Evolutionary conservation across 2,888 invertebrate genomes (phyloP).

Genomic region (Dermolepida albohirtum): DNA sequence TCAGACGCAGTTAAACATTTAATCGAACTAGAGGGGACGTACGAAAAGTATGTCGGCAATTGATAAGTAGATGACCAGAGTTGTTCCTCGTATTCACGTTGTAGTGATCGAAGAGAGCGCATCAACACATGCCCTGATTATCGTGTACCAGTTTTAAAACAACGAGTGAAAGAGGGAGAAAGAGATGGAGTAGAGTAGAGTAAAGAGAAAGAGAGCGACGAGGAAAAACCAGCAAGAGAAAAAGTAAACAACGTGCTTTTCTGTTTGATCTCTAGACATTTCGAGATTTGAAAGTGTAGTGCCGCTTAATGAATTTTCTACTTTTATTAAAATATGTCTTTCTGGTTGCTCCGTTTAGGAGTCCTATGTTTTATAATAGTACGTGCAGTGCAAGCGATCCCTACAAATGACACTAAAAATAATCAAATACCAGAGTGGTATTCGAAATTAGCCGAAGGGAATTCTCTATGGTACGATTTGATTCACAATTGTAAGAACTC

Average conservation of each 20-base stretch:
- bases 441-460: conserved; percentile 59
- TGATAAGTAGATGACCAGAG: conserved; percentile 58
- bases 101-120: conserved; percentile 57
- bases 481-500: conserved; percentile 77
- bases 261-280: conserved; percentile 3
- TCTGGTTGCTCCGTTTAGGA: conserved; percentile 45
- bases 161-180: conserved; percentile 29
- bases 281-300: conserved; percentile 50
- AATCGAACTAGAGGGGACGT: conserved; percentile 32
- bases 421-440: conserved; percentile 57
- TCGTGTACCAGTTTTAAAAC: conserved; percentile 56
- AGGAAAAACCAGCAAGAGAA: conserved; percentile 7
- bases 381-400: conserved; percentile 47
- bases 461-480: conserved; percentile 79
- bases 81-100: conserved; percentile 57
- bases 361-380: conserved; percentile 41
- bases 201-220: conserved; percentile 14
- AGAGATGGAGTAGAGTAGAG: neutral
- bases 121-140: conserved; percentile 60
- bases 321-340: conserved; percentile 38
- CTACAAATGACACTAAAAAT: conserved; percentile 56
- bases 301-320: conserved; percentile 40
- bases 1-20: conserved; percentile 25
- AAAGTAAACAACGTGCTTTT: conserved; percentile 15
- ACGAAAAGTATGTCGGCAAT: conserved; percentile 61